phyloP scores from a whole-genome alignment of 2,888 invertebrate species.

The Oscheius onirici region DNA sequence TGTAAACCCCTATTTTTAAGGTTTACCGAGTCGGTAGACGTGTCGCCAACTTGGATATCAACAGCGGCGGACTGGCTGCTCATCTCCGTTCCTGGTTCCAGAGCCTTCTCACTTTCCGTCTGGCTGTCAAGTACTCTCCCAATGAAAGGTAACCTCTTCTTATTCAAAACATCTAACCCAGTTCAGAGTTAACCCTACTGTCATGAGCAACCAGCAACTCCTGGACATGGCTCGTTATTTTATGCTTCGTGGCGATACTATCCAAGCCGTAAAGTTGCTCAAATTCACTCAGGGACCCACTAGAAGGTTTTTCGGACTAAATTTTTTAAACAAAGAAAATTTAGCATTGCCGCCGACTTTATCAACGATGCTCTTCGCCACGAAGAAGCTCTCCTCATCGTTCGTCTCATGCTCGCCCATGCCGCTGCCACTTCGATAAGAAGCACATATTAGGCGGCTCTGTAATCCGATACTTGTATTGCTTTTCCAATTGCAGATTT shows the following conservation, averaged over 20 bases:
- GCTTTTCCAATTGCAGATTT: background rate
- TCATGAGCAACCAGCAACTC: conserved; percentile 39
- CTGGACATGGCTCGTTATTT: conserved; percentile 43
- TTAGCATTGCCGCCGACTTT: conserved; percentile 46
- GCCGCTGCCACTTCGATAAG: conserved; percentile 49
- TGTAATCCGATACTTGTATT: background rate
- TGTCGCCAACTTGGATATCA: conserved; percentile 42
- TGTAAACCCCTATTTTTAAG: background rate
- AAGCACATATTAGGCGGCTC: conserved; percentile 43
- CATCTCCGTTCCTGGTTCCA: conserved; percentile 46
- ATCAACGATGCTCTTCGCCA: conserved; percentile 50
- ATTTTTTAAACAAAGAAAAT: background rate
- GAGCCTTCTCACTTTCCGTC: conserved; percentile 35
- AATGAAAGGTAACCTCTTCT: conserved; percentile 25
- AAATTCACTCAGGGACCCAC: conserved; percentile 46
- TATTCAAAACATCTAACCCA: background rate
- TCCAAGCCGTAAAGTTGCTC: conserved; percentile 47
- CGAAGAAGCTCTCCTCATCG: conserved; percentile 47
- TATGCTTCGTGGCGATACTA: conserved; percentile 39
- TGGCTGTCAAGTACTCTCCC: conserved; percentile 15
- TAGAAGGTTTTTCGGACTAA: conserved; percentile 23
- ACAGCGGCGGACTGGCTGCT: conserved; percentile 38
- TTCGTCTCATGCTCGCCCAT: conserved; percentile 50
- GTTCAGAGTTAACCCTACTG: conserved; percentile 34
- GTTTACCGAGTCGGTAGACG: conserved; percentile 44